Evolutionary conservation across 1,140 invertebrate genomes (phyloP).

Genomic region (Listronotus oregonensis): DNA sequence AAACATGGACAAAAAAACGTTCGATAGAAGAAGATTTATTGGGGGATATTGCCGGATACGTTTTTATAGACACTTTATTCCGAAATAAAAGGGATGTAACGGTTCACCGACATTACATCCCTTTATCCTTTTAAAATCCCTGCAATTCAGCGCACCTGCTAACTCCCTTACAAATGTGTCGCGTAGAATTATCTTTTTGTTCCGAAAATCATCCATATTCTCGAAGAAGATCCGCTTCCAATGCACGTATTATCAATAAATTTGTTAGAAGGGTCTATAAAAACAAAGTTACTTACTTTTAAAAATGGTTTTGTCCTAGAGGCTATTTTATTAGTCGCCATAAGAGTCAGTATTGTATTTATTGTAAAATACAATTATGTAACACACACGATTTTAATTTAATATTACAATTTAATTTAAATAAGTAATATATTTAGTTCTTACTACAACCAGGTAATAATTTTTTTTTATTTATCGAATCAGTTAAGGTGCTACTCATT

Average conservation of each 20-base stretch:
- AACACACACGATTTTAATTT: too few relatives aligned
- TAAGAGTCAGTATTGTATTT: too few relatives aligned
- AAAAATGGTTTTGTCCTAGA: neutral
- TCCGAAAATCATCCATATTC: conserved; percentile 8
- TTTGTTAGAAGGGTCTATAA: conserved; percentile 11
- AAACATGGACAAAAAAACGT: conserved; percentile 6
- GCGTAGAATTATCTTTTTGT: conserved; percentile 18
- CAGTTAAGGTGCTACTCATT: too few relatives aligned
- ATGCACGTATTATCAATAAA: conserved; percentile 22
- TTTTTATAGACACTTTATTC: conserved; percentile 40
- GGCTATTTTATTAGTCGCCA: neutral
- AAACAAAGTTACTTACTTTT: conserved; percentile 15
- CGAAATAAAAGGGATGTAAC: conserved; percentile 37
- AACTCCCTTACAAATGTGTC: conserved; percentile 28
- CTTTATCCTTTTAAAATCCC: conserved; percentile 36
- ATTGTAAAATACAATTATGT: too few relatives aligned
- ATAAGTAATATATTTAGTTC: too few relatives aligned
- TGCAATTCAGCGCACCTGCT: conserved; percentile 35
- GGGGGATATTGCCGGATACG: conserved; percentile 32
- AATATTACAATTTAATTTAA: too few relatives aligned
- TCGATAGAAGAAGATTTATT: conserved; percentile 34
- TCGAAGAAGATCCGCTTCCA: conserved; percentile 14
- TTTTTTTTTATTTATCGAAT: too few relatives aligned
- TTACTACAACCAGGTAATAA: too few relatives aligned
- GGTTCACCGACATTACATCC: conserved; percentile 36